phyloP scores from a whole-genome alignment of 2,113 vertebrate species.

The Phylloscopus trochilus region DNA sequence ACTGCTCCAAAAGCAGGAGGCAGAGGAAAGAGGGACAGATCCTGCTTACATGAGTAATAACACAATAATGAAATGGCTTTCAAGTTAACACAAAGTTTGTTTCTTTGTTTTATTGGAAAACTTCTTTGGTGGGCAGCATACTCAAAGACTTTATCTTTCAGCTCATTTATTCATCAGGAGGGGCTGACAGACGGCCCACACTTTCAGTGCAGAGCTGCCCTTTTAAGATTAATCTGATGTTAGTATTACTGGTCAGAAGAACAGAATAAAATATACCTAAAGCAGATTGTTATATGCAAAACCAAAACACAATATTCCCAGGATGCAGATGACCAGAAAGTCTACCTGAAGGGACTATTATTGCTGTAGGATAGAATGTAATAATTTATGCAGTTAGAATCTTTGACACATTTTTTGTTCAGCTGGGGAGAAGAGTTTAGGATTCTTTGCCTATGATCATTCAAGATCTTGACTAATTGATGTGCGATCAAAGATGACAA shows the following conservation, averaged over 20 bases:
- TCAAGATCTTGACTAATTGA: slow-evolving; percentile 76
- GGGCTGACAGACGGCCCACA: neutral
- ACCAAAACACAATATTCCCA: neutral
- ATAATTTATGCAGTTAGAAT: slow-evolving; percentile 59
- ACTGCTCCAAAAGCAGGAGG: neutral
- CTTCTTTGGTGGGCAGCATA: neutral
- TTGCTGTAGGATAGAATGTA: slow-evolving; percentile 61
- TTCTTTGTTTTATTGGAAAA: neutral
- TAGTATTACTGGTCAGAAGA: neutral
- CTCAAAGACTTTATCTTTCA: neutral
- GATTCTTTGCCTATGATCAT: slow-evolving; percentile 67
- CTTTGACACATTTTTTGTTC: slow-evolving; percentile 50
- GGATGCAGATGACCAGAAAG: neutral
- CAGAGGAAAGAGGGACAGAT: neutral
- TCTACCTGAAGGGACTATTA: slow-evolving; percentile 6
- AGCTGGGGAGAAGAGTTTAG: slow-evolving; percentile 55
- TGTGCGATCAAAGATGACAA: slow-evolving; percentile 76
- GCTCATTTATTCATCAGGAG: slow-evolving; percentile 5
- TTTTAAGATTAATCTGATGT: neutral
- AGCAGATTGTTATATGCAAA: slow-evolving; percentile 2
- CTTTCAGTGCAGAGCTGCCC: neutral
- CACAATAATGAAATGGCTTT: neutral
- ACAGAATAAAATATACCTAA: neutral
- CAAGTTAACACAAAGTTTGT: neutral
- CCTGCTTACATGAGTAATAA: neutral